Conservation (phyloP, 2,888 invertebrate species). For the Noctua comes region DNA sequence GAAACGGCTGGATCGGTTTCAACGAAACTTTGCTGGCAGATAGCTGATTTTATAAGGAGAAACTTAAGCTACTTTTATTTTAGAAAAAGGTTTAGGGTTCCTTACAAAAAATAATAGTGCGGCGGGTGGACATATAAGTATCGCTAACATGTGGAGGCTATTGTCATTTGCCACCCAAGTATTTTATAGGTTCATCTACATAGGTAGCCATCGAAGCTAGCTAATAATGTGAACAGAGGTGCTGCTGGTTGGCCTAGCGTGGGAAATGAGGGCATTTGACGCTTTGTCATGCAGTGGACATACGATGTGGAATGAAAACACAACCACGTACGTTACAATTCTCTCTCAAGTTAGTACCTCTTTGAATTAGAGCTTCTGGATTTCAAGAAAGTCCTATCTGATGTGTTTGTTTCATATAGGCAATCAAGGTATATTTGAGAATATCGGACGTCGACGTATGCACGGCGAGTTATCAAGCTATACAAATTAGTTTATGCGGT, state of each 20-base stretch:
- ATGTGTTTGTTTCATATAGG: no score
- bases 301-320: background rate
- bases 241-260: background rate
- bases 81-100: no score
- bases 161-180: background rate
- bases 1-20: no score
- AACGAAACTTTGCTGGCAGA: no score
- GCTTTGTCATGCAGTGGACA: conserved; percentile 6
- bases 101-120: no score
- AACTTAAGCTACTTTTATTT: no score
- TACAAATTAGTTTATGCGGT: no score
- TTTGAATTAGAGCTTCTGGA: background rate
- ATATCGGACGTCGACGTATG: no score
- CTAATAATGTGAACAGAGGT: conserved; percentile 12
- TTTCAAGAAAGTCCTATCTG: background rate
- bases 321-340: background rate
- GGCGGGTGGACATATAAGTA: background rate
- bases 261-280: conserved; percentile 18
- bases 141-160: background rate
- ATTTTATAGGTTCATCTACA: background rate
- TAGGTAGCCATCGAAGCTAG: background rate
- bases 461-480: no score
- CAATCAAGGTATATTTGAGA: no score
- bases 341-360: background rate
- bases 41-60: no score